Evolutionary conservation across 2,797 vertebrate genomes (phyloP), one percentile per base, ranked within the genome.

Genomic region (Pantherophis vulpinus): DNA sequence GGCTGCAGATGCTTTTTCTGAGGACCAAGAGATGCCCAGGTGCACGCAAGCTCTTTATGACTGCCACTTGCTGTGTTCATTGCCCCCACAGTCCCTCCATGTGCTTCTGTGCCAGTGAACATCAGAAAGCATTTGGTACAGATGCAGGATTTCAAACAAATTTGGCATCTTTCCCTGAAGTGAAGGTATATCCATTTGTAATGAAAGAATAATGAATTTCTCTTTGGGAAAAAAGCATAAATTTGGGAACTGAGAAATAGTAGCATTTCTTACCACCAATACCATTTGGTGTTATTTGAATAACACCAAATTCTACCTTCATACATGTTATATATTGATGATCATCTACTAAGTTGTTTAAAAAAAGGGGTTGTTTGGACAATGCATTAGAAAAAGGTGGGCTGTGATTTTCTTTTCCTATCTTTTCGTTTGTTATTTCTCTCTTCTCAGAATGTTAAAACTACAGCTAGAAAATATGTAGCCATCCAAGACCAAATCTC

Each of bases 1-100:
- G 47, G 90, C 91, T 70, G 94, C 90, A 88, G 58, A 92, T 91
- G 42, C 54, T 59, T 92, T 89, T 51, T 95, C 93, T 94, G 91
- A 83, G 74, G 37, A 83, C 74, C 74, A 83, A 83, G 20, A 83
- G 74, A 47, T 83, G 74, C 37, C 74, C 74, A 83, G 74, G 74
- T 37, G 58, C 86, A 42, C 1, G n/a, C 20, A 25, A 25, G 56
- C 56, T 60, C 32, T 55, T 88, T 55, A 89, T 89, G 37, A 89
- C 59, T 32, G 87, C 87, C 25, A 89, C 32, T 59, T 60, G 58
- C 87, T 88, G 27, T 89, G 87, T 37, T 42, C 87, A 47, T 89
- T 25, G 37, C 9, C 74, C 25, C 86, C n/a, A 25, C 14, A n/a
- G 59, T 47, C 86, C 54, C n/a, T 14, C 47, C 29, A 27, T 18